phyloP scores from a whole-genome alignment of 37 sponge, comb jelly and placozoan genomes.

The Haliclona indistincta region DNA sequence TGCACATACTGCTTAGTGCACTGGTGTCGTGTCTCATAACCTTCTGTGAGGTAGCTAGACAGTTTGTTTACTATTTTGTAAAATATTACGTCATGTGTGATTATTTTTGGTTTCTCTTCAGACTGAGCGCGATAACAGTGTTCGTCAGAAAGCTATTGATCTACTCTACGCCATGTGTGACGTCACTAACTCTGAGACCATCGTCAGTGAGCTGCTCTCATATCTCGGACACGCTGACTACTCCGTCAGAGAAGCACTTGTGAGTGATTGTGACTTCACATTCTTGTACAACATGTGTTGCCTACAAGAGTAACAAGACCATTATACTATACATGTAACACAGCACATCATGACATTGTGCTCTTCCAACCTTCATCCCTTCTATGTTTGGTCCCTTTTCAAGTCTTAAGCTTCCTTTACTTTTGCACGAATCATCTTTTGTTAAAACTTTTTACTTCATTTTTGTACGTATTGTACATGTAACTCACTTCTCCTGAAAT shows the following conservation, averaged over 20 bases:
- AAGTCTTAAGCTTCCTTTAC: no score
- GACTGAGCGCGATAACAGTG: conserved; percentile 91
- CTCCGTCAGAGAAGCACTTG: conserved; percentile 91
- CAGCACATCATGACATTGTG: no score
- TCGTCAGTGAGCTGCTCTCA: conserved; percentile 80
- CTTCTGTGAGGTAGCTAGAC: not conserved
- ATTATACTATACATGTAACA: no score
- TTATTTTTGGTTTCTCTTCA: conserved; percentile 14
- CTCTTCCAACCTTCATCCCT: no score
- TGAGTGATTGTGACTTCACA: conserved; percentile 11
- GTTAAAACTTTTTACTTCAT: not conserved
- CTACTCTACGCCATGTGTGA: conserved; percentile 98
- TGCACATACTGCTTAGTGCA: no score
- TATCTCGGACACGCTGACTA: conserved; percentile 94
- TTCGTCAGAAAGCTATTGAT: conserved; percentile 92
- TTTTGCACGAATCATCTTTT: no score
- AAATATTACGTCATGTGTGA: no score
- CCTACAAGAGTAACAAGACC: no score
- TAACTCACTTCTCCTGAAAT: not conserved
- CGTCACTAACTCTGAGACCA: conserved; percentile 77
- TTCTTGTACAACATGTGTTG: not conserved
- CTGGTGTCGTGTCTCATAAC: no score
- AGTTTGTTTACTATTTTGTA: not conserved
- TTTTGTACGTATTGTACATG: conserved; percentile 10
- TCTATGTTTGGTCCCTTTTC: no score